Conservation (phyloP, 2,888 invertebrate genomes). For the Encarsia formosa region DNA sequence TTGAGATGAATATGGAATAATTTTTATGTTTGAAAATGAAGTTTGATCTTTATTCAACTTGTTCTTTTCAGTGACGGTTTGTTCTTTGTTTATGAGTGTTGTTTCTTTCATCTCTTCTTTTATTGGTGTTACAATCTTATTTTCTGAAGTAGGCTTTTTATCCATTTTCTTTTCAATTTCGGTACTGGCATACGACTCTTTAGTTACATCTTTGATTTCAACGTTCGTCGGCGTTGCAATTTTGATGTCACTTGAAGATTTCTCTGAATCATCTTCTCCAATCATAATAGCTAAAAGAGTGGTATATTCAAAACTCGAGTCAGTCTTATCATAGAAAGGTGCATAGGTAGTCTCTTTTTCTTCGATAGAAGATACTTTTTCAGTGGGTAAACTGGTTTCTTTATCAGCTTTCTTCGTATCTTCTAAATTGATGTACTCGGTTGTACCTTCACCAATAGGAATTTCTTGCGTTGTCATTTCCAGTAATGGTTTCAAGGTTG, state of each 20-base stretch:
- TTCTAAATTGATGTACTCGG: background rate
- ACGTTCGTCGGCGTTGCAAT: no score
- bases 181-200: no score
- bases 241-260: no score
- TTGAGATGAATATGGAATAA: no score
- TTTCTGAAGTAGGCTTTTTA: background rate
- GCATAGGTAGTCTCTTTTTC: background rate
- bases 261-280: no score
- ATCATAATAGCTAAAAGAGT: no score
- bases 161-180: background rate
- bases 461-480: slow-evolving; percentile 8
- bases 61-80: no score
- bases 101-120: no score
- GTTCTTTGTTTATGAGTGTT: no score
- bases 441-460: slow-evolving; percentile 1
- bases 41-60: no score
- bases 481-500: background rate
- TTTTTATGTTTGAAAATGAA: no score
- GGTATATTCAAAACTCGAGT: background rate
- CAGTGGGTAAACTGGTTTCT: background rate
- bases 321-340: background rate
- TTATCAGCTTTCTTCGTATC: background rate
- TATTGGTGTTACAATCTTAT: background rate
- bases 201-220: no score
- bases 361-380: background rate